Base-by-base conservation (phyloP, 2,888 invertebrate genomes). In the Macrosiphum euphorbiae region DNA sequence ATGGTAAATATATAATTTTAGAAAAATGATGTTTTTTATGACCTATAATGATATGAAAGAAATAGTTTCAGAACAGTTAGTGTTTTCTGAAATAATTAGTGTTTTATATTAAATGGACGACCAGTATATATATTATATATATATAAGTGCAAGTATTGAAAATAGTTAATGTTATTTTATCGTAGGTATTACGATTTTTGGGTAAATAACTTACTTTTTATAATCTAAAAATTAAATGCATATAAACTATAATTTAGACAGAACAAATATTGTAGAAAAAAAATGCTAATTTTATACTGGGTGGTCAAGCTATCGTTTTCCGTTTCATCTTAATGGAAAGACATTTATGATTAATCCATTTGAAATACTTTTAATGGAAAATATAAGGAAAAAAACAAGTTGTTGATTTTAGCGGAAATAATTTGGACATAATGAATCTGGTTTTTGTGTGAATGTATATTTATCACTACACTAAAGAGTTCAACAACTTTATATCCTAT, bases 391-490 rank as follows among this genome's bases (percentile, higher is more conserved):
- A 84, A 35, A 90, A 78, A 78, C 90, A 35, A 90, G 35, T 78
- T 26, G 41, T 52, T 52, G 26, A 41, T 26, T 90, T 84, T 28
- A 10, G 41, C 28, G 28, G 50, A 90, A 52, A 78, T 28, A 41
- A 28, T 90, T 52, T 41, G 3, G 78, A 84, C 84, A 84, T 52
- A 84, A 84, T 84, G 90, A 41, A 84, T 90, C 78, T 52, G 90
- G 84, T 90, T 90, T 90, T 41, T 26, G 28, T 90, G 52, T 41
- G 20, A 52, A 35, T 78, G 20, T 52, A 50, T 84, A 84, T 88
- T 90, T 90, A 90, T 90, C 41, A 7, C 90, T 13, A 50, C 47
- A 67, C n/a, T 90, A 84, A 90, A 84, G 90, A 84, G 78, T 90
- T 90, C 78, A 90, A 90, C 78, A 90, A 90, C 52, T 52, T 35